Evolutionary conservation across 2,888 invertebrate species (phyloP).

Genomic region (Brachyopa scutellaris): DNA sequence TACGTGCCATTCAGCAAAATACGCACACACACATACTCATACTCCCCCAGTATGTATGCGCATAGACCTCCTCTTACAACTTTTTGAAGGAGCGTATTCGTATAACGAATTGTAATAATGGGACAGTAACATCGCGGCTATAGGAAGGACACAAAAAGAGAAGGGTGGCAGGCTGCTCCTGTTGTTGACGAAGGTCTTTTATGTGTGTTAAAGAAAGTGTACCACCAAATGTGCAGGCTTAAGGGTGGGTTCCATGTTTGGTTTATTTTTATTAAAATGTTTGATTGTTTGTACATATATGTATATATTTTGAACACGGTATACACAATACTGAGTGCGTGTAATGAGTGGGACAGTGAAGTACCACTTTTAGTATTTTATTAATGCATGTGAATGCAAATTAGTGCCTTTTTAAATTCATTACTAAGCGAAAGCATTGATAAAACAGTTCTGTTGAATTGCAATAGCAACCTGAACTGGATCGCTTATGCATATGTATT

Average conservation of each 20-base stretch:
- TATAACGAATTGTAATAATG: constrained; percentile 60
- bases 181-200: constrained; percentile 40
- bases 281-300: constrained; percentile 32
- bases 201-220: constrained; percentile 23
- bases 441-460: too few relatives aligned
- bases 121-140: constrained; percentile 39
- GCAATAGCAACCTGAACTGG: too few relatives aligned
- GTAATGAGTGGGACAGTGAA: too few relatives aligned
- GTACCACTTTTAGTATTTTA: constrained; percentile 11
- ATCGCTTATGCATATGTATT: too few relatives aligned
- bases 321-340: not conserved
- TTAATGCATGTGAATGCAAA: not conserved
- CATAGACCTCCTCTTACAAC: constrained; percentile 1
- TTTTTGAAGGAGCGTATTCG: constrained; percentile 43
- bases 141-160: constrained; percentile 23
- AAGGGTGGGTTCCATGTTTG: constrained; percentile 19
- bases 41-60: not conserved
- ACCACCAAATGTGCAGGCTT: not conserved
- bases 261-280: constrained; percentile 12
- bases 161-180: constrained; percentile 9
- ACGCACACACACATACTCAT: constrained; percentile 15
- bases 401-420: not conserved
- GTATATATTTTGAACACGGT: not conserved
- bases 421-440: constrained; percentile 2
- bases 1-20: constrained; percentile 58